These are phyloP conservation scores for Enteromius trimaculatus DNA, from an alignment of 2,797 vertebrate species.

Conservation along the genomic window DNA sequence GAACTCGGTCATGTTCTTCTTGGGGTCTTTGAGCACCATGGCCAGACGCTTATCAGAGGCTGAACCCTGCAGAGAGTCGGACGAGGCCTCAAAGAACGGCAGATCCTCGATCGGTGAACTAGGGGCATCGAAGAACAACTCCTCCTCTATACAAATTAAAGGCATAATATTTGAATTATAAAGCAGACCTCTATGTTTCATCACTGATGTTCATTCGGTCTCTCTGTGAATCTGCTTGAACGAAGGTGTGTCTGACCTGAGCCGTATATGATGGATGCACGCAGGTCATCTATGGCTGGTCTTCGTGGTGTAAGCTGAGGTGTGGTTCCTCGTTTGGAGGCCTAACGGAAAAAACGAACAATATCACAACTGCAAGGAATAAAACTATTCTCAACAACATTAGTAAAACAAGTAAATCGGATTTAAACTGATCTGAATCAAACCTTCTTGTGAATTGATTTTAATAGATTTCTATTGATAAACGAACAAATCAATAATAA, in stretches of 20 bases:
- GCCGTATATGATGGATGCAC: constrained; percentile 82
- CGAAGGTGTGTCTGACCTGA: constrained; percentile 81
- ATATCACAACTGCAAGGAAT: background rate
- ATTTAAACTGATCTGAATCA: background rate
- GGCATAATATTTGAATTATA: background rate
- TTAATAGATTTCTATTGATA: background rate
- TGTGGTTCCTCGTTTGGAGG: constrained; percentile 70
- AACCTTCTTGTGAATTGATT: background rate
- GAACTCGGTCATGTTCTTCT: constrained; percentile 91
- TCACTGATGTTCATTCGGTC: background rate
- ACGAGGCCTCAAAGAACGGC: constrained; percentile 79
- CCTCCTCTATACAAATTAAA: constrained; percentile 85
- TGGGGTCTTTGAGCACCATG: constrained; percentile 76
- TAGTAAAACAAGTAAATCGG: constrained; percentile 37
- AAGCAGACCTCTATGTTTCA: background rate
- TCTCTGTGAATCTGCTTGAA: background rate
- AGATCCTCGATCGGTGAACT: constrained; percentile 86
- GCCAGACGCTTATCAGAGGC: constrained; percentile 70
- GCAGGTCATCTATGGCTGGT: constrained; percentile 79
- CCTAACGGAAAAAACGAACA: constrained; percentile 48
- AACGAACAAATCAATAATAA: too few species aligned
- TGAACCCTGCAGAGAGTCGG: constrained; percentile 66
- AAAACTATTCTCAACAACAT: background rate
- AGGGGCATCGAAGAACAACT: constrained; percentile 92
- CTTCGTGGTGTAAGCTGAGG: constrained; percentile 81